A percentile compares a stretch with the other conserved stretches of the same genome.
phyloP scores from a whole-genome alignment of 92 coral and sea anemone genomes.

The Hydrozoanthus gracilis region DNA sequence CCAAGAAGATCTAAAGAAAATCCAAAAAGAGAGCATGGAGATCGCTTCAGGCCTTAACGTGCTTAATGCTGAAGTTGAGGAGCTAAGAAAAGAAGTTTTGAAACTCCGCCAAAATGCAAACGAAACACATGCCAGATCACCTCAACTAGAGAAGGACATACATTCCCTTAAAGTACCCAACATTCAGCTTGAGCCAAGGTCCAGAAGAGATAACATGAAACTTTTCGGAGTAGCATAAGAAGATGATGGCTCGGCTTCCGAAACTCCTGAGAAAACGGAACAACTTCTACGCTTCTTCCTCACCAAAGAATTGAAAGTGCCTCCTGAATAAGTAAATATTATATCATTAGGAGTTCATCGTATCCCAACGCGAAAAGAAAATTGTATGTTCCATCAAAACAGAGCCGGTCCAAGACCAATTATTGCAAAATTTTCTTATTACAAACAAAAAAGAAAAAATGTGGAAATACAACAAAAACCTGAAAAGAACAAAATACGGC shows the following conservation, averaged over 20 bases:
- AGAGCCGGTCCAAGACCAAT: not conserved
- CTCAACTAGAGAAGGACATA: conserved; percentile 18
- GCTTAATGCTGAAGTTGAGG: too few species aligned
- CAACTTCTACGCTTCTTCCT: conserved; percentile 6
- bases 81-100: not conserved
- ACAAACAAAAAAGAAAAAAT: not conserved
- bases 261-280: conserved; percentile 22
- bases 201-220: conserved; percentile 34
- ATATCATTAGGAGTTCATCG: conserved; percentile 38
- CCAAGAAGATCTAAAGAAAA: conserved; percentile 14
- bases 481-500: conserved; percentile 33
- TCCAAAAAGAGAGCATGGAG: conserved; percentile 2
- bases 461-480: conserved; percentile 12
- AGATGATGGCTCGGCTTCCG: conserved; percentile 17
- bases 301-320: conserved; percentile 15
- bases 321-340: conserved; percentile 24
- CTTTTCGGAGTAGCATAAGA: conserved; percentile 29
- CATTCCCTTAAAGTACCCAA: conserved; percentile 23
- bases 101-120: conserved; percentile 7
- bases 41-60: not conserved
- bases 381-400: not conserved
- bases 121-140: not conserved
- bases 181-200: conserved; percentile 18
- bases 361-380: conserved; percentile 25
- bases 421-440: too few species aligned